These are phyloP conservation scores for Athrips mouffetella DNA, from an alignment of 2,888 invertebrate genomes.

Conservation along the genomic window DNA sequence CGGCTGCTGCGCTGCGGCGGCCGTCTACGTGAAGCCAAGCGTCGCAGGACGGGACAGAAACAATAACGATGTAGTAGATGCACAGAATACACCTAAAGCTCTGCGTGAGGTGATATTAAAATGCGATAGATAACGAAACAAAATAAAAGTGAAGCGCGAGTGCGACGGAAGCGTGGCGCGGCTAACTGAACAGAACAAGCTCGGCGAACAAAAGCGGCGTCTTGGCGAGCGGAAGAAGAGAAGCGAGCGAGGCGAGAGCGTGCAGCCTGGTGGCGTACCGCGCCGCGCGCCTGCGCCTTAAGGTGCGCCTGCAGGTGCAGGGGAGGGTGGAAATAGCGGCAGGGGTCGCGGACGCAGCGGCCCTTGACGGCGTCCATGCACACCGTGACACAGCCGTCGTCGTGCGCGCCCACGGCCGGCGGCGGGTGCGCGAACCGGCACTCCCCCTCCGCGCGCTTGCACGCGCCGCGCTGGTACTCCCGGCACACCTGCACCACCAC, in stretches of 20 bases:
- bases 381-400: conserved; percentile 99
- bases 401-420: conserved; percentile 96
- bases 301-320: conserved; percentile 99
- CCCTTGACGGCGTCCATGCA: conserved; percentile 99
- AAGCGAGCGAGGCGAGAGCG: conserved; percentile 74
- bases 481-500: conserved; percentile 92
- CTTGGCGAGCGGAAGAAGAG: conserved; percentile 74
- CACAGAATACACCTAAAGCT: conserved; percentile 79
- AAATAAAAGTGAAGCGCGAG: conserved; percentile 76
- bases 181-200: conserved; percentile 71
- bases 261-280: conserved; percentile 87
- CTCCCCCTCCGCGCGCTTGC: conserved; percentile 98
- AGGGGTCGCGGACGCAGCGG: conserved; percentile 99
- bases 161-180: conserved; percentile 78
- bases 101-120: conserved; percentile 72
- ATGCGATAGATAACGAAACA: conserved; percentile 72
- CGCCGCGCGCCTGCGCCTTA: conserved; percentile 98
- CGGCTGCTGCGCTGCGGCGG: conserved; percentile 80
- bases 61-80: conserved; percentile 79
- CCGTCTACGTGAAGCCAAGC: conserved; percentile 79
- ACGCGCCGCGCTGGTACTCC: conserved; percentile 99
- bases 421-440: conserved; percentile 99
- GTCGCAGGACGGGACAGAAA: conserved; percentile 78
- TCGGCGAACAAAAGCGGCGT: conserved; percentile 74
- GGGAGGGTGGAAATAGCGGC: conserved; percentile 99